Evolutionary conservation across 2,113 vertebrate genomes (phyloP).

Genomic region (Pardalotus punctatus): DNA sequence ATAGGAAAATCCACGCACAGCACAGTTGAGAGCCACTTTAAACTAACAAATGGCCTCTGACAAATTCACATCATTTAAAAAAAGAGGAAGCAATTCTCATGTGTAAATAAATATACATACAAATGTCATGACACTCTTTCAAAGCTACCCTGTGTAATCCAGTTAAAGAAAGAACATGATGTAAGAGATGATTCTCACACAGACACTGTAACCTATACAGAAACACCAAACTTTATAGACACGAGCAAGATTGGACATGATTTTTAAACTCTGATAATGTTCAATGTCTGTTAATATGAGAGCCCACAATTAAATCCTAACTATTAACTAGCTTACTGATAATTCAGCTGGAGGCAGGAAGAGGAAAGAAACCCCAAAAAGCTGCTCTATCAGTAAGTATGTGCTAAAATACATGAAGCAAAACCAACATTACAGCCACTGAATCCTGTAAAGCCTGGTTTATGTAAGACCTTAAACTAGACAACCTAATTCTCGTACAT

Average conservation of each 20-base stretch:
- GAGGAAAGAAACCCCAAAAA: neutral
- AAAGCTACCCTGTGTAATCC: neutral
- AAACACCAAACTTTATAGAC: neutral
- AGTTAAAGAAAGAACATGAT: neutral
- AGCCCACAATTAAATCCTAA: neutral
- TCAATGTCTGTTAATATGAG: neutral
- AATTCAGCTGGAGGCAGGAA: neutral
- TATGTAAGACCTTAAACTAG: neutral
- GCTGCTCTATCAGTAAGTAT: neutral
- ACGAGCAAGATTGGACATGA: neutral
- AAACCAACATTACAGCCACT: neutral
- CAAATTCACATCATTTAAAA: neutral
- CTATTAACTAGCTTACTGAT: neutral
- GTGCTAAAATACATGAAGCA: neutral
- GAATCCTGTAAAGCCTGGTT: neutral
- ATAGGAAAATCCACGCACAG: neutral
- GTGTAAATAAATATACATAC: neutral
- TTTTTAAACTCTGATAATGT: neutral
- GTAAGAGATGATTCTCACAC: neutral
- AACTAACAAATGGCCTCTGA: neutral
- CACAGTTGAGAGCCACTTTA: neutral
- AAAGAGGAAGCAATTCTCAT: neutral
- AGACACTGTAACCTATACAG: neutral
- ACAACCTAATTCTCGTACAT: neutral
- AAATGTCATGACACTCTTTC: neutral